A percentile compares a stretch with the other conserved stretches of the same genome.
phyloP scores from a whole-genome alignment of 2,888 invertebrate genomes.

The Liodrosophila aerea region DNA sequence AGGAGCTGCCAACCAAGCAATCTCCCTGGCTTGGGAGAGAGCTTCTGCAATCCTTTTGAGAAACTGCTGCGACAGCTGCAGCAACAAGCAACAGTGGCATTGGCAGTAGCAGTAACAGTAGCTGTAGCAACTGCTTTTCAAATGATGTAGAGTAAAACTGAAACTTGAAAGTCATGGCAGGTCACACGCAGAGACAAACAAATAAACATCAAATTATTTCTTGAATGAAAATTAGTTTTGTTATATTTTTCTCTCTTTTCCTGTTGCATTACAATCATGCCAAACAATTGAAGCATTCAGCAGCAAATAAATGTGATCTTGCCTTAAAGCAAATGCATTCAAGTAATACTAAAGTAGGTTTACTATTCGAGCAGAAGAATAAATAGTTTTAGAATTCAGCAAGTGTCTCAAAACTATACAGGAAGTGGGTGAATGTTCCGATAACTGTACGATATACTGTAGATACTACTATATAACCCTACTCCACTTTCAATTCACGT shows the following conservation, averaged over 20 bases:
- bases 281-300: slow-evolving; percentile 13
- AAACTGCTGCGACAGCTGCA: slow-evolving; percentile 35
- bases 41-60: slow-evolving; percentile 23
- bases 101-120: slow-evolving; percentile 18
- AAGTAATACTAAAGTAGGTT: no score
- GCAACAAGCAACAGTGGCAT: slow-evolving; percentile 23
- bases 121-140: slow-evolving; percentile 27
- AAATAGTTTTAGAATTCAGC: no score
- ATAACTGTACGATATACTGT: no score
- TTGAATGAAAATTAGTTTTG: slow-evolving; percentile 64
- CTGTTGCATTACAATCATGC: slow-evolving; percentile 27
- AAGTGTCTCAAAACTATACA: no score
- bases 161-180: slow-evolving; percentile 50
- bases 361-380: no score
- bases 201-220: slow-evolving; percentile 57
- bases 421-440: no score
- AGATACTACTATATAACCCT: no score
- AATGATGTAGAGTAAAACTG: slow-evolving; percentile 50
- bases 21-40: slow-evolving; percentile 29
- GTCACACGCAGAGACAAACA: slow-evolving; percentile 16
- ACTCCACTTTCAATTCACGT: neutral
- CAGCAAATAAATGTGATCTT: neutral
- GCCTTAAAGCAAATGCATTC: neutral
- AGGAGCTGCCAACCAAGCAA: slow-evolving; percentile 35
- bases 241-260: slow-evolving; percentile 4